Evolutionary conservation across 1,140 invertebrate species (phyloP).

Genomic region (Drosophila gunungcola): DNA sequence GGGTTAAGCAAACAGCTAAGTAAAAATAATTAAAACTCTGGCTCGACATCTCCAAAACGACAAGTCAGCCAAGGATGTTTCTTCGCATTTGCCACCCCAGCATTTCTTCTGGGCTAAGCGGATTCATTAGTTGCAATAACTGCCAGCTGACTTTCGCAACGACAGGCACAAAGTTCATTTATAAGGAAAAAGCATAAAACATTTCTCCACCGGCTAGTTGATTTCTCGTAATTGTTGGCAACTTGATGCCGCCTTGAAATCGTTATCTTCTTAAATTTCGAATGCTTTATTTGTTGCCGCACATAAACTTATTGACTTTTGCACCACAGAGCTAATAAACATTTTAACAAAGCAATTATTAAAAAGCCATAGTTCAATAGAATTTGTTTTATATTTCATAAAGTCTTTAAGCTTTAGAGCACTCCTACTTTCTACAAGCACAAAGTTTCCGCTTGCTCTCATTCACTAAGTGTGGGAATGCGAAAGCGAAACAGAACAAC

Average conservation of each 20-base stretch:
- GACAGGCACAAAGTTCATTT: slow-evolving; percentile 54
- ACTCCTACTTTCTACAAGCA: not conserved
- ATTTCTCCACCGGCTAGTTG: slow-evolving; percentile 26
- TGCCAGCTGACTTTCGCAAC: slow-evolving; percentile 51
- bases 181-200: slow-evolving; percentile 32
- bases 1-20: slow-evolving; percentile 62
- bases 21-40: slow-evolving; percentile 79
- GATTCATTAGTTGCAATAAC: slow-evolving; percentile 77
- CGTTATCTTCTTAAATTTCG: not conserved
- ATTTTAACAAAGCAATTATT: too few species aligned
- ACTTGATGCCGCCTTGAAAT: not conserved
- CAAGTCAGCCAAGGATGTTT: slow-evolving; percentile 35
- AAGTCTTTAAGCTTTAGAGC: not conserved
- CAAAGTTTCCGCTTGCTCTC: slow-evolving; percentile 1
- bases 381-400: too few species aligned
- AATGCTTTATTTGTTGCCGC: not conserved
- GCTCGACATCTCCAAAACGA: slow-evolving; percentile 38
- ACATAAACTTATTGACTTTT: slow-evolving; percentile 1
- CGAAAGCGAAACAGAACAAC: slow-evolving; percentile 19
- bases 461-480: slow-evolving; percentile 4
- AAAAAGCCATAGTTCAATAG: too few species aligned
- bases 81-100: slow-evolving; percentile 9
- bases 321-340: too few species aligned
- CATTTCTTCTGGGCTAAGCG: slow-evolving; percentile 54
- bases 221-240: slow-evolving; percentile 26